Percentiles rank a stretch among this genome's conserved stretches.
phyloP scores from a whole-genome alignment of 2,113 vertebrate genomes.

The Plecturocebus donacophilus region DNA sequence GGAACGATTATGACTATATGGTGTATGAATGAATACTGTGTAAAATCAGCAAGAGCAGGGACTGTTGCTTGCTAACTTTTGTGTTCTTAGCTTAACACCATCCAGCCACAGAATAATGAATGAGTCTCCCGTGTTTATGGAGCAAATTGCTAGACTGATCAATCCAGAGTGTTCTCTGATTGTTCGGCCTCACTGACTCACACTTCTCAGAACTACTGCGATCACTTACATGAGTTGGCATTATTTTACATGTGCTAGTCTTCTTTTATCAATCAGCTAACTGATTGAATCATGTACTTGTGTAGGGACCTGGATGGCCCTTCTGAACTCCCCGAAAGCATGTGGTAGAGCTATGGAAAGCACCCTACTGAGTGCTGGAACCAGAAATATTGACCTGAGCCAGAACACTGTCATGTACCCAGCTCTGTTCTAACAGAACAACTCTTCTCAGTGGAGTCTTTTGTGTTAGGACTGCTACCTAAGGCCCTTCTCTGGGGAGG shows the following conservation, averaged over 20 bases:
- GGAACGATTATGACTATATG: not conserved
- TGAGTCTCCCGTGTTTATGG: not conserved
- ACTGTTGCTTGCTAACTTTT: not conserved
- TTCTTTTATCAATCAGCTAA: not conserved
- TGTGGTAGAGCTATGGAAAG: fast-evolving
- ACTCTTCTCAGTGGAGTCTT: not conserved
- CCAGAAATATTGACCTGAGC: not conserved
- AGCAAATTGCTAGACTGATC: not conserved
- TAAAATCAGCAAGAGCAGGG: not conserved
- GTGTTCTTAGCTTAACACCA: not conserved
- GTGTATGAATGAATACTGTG: not conserved
- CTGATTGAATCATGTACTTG: fast-evolving
- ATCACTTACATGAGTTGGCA: not conserved
- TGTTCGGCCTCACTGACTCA: not conserved
- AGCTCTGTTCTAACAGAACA: not conserved
- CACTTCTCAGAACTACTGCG: not conserved
- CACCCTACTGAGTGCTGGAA: fast-evolving
- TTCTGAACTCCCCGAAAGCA: not conserved
- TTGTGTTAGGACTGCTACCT: no score
- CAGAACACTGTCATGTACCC: no score
- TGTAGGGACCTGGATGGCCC: no score
- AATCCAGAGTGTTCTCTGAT: not conserved
- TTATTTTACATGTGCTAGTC: not conserved
- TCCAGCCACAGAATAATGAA: not conserved
- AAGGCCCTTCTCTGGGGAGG: not conserved